These are phyloP conservation scores for Neodontobutis hainanensis DNA, from an alignment of 2,113 vertebrate genomes.

Conservation along the genomic window DNA sequence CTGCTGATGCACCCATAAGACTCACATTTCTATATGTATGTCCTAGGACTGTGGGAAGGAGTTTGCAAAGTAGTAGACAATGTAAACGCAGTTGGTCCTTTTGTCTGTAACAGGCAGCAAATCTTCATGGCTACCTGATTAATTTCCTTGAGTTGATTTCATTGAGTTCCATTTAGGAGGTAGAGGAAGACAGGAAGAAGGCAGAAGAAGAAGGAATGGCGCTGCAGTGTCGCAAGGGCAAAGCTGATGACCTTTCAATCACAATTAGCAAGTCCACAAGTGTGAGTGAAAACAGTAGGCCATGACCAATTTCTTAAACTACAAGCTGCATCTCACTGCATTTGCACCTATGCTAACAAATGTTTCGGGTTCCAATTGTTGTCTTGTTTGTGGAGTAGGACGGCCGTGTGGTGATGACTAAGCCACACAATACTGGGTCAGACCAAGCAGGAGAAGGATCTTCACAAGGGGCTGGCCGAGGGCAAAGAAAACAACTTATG, in stretches of 20 bases:
- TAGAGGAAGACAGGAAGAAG: constrained; percentile 92
- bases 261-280: constrained; percentile 92
- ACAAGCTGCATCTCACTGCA: neutral
- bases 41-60: too few species aligned
- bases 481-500: constrained; percentile 87
- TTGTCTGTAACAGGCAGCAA: neutral
- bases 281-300: constrained; percentile 73
- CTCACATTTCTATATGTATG: too few species aligned
- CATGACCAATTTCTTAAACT: too few species aligned
- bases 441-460: constrained; percentile 69
- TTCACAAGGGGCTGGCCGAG: constrained; percentile 77
- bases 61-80: too few species aligned
- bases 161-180: constrained; percentile 83
- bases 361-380: neutral
- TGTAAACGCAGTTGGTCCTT: neutral
- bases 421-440: constrained; percentile 66
- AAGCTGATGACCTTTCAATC: constrained; percentile 89
- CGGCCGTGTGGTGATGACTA: constrained; percentile 88
- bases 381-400: constrained; percentile 76
- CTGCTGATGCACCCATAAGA: too few species aligned
- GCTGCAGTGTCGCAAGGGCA: constrained; percentile 81
- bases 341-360: neutral
- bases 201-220: constrained; percentile 91
- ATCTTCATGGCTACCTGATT: constrained; percentile 20
- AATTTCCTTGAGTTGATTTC: constrained; percentile 5